Percentiles rank a stretch among this genome's conserved stretches.
phyloP scores from a whole-genome alignment of 2,797 vertebrate species.

The Rousettus madagascariensis region DNA sequence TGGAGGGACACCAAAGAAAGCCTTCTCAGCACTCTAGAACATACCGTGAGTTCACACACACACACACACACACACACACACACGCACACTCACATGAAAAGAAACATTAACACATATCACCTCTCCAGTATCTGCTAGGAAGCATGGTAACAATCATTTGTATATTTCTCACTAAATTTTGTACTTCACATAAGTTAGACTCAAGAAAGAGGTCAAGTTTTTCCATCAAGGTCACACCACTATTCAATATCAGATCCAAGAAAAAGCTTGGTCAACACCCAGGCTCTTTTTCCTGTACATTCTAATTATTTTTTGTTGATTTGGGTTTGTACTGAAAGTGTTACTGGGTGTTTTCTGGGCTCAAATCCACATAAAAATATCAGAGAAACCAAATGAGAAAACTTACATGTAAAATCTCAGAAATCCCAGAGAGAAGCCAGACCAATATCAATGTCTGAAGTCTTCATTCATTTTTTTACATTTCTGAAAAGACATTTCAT shows the following conservation, averaged over 20 bases:
- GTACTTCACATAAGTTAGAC: neutral
- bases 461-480: neutral
- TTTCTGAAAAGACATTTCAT: conserved; percentile 43
- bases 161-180: neutral
- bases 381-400: neutral
- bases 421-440: neutral
- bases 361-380: neutral
- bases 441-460: neutral
- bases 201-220: neutral
- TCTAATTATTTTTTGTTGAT: conserved; percentile 21
- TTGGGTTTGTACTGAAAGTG: neutral
- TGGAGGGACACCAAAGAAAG: neutral
- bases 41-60: neutral
- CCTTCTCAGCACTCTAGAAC: neutral
- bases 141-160: neutral
- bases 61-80: neutral
- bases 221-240: neutral
- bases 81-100: neutral
- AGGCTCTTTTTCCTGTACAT: neutral
- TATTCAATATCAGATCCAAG: neutral
- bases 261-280: neutral
- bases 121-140: neutral
- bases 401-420: neutral
- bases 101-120: neutral
- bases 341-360: neutral